Percentiles rank a stretch among this genome's conserved stretches.
Evolutionary conservation across 2,888 invertebrate genomes (phyloP).

Genomic region (Crossocerus cetratus): DNA sequence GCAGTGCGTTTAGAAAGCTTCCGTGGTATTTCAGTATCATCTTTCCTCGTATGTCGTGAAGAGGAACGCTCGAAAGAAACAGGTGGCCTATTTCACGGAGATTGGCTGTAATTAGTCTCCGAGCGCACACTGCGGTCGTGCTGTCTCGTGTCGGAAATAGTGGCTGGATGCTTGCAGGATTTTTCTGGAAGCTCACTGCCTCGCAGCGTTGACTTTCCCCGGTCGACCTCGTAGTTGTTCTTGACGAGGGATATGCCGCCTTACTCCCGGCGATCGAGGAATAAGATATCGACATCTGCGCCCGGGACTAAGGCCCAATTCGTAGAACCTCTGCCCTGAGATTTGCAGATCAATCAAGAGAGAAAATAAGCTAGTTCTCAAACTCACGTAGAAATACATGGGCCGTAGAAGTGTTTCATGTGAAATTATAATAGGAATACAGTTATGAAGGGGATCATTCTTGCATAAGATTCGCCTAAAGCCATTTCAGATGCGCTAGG

Average conservation of each 20-base stretch:
- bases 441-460: slow-evolving; percentile 32
- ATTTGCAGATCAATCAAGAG: not conserved
- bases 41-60: too few relatives aligned
- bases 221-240: slow-evolving; percentile 37
- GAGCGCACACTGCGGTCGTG: not conserved
- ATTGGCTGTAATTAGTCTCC: not conserved
- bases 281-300: slow-evolving; percentile 22
- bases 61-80: not conserved
- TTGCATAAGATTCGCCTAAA: slow-evolving; percentile 51
- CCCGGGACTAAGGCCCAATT: too few relatives aligned
- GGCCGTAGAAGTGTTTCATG: too few relatives aligned
- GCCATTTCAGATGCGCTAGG: slow-evolving; percentile 61
- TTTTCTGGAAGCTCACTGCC: slow-evolving; percentile 34
- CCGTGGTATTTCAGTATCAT: too few relatives aligned
- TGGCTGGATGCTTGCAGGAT: slow-evolving; percentile 29
- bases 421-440: slow-evolving; percentile 45
- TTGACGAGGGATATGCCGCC: slow-evolving; percentile 17
- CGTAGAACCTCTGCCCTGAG: too few relatives aligned
- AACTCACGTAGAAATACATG: too few relatives aligned
- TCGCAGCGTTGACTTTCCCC: slow-evolving; percentile 47
- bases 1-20: too few relatives aligned
- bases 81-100: slow-evolving; percentile 1
- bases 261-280: slow-evolving; percentile 12
- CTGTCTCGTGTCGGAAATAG: not conserved
- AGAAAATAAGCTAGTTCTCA: too few relatives aligned